Evolutionary conservation across 2,113 vertebrate species (phyloP), one percentile per base, ranked within the genome.

Genomic region (Reinhardtius hippoglossoides): DNA sequence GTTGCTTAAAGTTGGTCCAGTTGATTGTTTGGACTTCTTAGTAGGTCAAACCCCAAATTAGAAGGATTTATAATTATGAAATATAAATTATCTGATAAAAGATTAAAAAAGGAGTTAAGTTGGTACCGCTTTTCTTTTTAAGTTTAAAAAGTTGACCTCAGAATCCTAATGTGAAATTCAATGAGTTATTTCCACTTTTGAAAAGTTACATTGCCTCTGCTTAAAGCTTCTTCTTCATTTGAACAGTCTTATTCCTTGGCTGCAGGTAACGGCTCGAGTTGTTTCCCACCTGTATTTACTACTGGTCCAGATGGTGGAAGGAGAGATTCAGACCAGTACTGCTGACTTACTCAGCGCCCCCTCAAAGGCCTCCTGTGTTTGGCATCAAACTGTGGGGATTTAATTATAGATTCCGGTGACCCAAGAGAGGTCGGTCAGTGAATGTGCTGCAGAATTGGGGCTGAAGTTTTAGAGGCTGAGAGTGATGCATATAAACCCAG

Each of bases 301-400:
- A 20, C 50, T n/a, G 50, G 18, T 21, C 48, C 48, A 16, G 18
- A 20, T 50, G 48, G 15, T 18, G 9, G 52, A 54, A 1, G 1
- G 6, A 54, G 20, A 54, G 52, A n/a, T 18, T 21, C 20, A 54
- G 52, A 54, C n/a, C n/a, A 10, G 3, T 7, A 10, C 52, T 4
- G 10, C 18, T 16, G 52, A 54, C n/a, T 21, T n/a, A 18, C 48
- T 18, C 18, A 18, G 48, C 48, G 20, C 16, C 48, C n/a, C n/a
- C 52, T 21, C 52, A 54, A 7, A 54, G 52, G 52, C n/a, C 52
- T 54, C 57, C 57, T 58, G 57, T 58, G 26, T 54, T 54, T 54
- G 52, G n/a, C 9, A 54, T 54, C n/a, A 58, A 50, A 50, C 48
- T 18, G 48, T 20, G 18, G 18, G 48, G 16, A 20, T 50, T 50